Conservation (phyloP, 1,140 invertebrate species). For the Geopemphigus sp. region DNA sequence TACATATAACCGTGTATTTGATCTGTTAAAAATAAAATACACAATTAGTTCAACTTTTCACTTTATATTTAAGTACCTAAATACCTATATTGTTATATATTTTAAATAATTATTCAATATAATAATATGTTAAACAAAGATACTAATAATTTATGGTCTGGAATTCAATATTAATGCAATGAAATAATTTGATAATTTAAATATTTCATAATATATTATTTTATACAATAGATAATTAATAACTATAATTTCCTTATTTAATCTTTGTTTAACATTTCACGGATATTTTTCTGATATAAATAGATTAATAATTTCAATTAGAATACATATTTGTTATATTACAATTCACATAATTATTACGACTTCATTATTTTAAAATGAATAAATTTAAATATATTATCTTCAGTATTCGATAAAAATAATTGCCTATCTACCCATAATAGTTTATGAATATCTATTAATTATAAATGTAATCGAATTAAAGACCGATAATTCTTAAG, state of each 20-base stretch:
- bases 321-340: too few species aligned
- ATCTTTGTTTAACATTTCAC: background rate
- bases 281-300: too few species aligned
- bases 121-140: background rate
- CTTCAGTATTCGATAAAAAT: too few species aligned
- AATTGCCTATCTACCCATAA: too few species aligned
- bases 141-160: background rate
- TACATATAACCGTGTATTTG: background rate
- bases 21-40: conserved; percentile 3
- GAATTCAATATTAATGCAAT: background rate
- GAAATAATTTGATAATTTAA: background rate
- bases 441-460: too few species aligned
- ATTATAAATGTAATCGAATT: too few species aligned
- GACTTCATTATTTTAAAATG: too few species aligned
- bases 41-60: background rate
- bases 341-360: too few species aligned
- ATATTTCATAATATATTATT: background rate
- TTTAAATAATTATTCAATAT: background rate
- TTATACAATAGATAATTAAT: background rate
- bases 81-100: background rate
- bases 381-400: too few species aligned
- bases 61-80: background rate
- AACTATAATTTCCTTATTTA: background rate
- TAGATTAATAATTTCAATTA: too few species aligned
- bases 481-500: too few species aligned